These are phyloP conservation scores for Drepana arcuata DNA, from an alignment of 1,140 invertebrate genomes.

Conservation along the genomic window DNA sequence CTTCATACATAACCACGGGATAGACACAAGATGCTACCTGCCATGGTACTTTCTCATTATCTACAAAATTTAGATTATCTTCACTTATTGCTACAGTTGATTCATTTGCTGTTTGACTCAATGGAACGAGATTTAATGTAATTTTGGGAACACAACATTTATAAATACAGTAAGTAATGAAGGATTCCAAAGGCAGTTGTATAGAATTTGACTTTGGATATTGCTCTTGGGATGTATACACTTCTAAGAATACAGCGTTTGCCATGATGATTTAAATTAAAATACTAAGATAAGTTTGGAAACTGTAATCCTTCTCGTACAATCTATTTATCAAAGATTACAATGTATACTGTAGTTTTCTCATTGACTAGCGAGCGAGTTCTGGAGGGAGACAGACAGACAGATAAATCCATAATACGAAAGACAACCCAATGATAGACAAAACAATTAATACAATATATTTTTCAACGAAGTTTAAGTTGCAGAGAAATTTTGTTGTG, in stretches of 20 bases:
- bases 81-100: constrained; percentile 16
- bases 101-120: constrained; percentile 8
- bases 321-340: too few species aligned
- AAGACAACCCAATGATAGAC: too few species aligned
- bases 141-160: constrained; percentile 48
- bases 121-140: constrained; percentile 30
- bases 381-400: too few species aligned
- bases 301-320: neutral
- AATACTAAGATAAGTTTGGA: neutral
- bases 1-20: constrained; percentile 73
- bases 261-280: constrained; percentile 6
- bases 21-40: constrained; percentile 70
- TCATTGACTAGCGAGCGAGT: too few species aligned
- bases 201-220: constrained; percentile 7
- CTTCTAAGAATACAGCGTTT: constrained; percentile 23
- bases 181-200: constrained; percentile 35
- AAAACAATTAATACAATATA: too few species aligned
- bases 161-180: constrained; percentile 48
- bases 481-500: too few species aligned
- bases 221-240: constrained; percentile 8
- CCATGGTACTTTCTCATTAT: constrained; percentile 33
- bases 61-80: constrained; percentile 18
- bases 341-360: too few species aligned
- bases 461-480: too few species aligned
- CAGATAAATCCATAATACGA: too few species aligned